These are phyloP conservation scores for Nesogale talazaci DNA, from an alignment of 2,113 vertebrate species.

Conservation along the genomic window DNA sequence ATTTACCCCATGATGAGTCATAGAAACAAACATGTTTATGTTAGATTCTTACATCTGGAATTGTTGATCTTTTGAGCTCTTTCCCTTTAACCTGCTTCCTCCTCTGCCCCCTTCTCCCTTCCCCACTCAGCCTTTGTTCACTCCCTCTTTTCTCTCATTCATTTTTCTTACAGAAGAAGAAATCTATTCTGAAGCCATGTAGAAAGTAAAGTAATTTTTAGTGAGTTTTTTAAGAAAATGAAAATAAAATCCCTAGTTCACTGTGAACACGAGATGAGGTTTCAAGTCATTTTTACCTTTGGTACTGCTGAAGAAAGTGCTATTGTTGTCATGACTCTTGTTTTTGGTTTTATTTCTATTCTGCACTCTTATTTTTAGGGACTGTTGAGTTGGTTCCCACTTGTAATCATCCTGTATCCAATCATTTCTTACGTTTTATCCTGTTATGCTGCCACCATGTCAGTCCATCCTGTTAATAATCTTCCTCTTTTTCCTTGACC, in stretches of 20 bases:
- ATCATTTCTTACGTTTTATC: background rate
- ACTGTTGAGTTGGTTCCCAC: background rate
- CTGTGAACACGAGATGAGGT: background rate
- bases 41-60: background rate
- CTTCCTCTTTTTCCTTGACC: background rate
- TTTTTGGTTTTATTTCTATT: slow-evolving; percentile 27
- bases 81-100: background rate
- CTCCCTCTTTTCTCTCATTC: background rate
- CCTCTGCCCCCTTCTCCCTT: background rate
- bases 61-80: background rate
- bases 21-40: slow-evolving; percentile 6
- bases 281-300: slow-evolving; percentile 35
- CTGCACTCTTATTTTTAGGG: background rate
- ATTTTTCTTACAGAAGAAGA: too few species aligned
- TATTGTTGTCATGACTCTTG: background rate
- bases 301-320: slow-evolving; percentile 6
- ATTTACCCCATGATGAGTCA: background rate
- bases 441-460: background rate
- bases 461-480: background rate
- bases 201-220: slow-evolving; percentile 25
- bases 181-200: background rate
- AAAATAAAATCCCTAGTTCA: background rate
- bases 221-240: slow-evolving; percentile 15
- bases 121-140: background rate
- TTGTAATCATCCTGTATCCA: background rate